Evolutionary conservation across 2,113 vertebrate genomes (phyloP).

Genomic region (Lontra canadensis): DNA sequence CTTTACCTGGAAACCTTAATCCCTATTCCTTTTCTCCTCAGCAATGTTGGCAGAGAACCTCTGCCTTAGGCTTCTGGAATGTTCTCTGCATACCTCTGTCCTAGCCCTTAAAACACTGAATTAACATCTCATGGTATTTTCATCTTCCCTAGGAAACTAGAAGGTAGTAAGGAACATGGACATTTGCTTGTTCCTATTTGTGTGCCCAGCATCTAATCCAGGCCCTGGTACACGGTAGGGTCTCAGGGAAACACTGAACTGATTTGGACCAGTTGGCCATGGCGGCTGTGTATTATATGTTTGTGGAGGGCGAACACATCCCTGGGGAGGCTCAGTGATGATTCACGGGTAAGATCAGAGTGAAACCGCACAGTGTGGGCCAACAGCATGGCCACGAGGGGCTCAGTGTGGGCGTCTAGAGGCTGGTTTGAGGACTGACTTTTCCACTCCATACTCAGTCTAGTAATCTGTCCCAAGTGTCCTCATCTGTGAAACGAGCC

Average conservation of each 20-base stretch:
- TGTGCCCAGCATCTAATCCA: background rate
- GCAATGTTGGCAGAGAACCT: accelerated
- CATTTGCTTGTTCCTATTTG: background rate
- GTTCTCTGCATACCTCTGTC: background rate
- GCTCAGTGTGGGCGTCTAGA: background rate
- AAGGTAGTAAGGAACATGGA: background rate
- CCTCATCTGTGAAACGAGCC: background rate
- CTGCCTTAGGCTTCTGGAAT: background rate
- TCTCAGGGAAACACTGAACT: background rate
- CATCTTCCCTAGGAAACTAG: background rate
- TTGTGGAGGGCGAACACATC: background rate
- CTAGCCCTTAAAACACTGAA: background rate
- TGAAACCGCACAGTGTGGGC: background rate
- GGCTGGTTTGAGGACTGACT: background rate
- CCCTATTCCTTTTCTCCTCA: background rate
- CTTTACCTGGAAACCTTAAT: background rate
- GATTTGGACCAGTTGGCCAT: background rate
- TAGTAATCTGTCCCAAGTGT: background rate
- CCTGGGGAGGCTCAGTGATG: background rate
- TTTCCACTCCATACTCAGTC: background rate
- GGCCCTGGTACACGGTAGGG: background rate
- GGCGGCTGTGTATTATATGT: background rate
- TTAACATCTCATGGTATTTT: background rate
- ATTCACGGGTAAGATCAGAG: background rate
- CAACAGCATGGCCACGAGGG: background rate